Evolutionary conservation across 2,797 vertebrate genomes (phyloP).

Genomic region (Gallinago solitaria): DNA sequence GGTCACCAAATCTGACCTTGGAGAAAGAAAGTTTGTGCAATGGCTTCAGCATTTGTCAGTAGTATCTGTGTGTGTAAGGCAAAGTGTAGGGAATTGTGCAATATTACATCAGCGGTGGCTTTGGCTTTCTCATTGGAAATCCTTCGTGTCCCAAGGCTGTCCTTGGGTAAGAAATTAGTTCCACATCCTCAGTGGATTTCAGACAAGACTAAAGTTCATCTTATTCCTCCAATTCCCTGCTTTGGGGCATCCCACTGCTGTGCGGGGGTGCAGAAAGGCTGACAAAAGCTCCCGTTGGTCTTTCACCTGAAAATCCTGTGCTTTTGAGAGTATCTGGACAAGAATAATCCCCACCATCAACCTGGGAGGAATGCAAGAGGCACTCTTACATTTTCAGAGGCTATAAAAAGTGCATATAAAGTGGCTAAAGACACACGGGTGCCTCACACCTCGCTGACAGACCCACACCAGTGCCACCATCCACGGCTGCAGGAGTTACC

Average conservation of each 20-base stretch:
- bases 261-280: neutral
- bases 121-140: neutral
- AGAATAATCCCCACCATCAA: neutral
- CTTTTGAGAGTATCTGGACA: neutral
- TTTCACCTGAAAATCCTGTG: rapidly evolving
- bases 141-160: neutral
- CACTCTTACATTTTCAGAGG: neutral
- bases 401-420: neutral
- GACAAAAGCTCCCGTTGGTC: neutral
- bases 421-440: rapidly evolving
- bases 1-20: neutral
- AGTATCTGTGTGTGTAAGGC: neutral
- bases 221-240: neutral
- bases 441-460: rapidly evolving
- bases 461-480: rapidly evolving
- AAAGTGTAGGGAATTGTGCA: neutral
- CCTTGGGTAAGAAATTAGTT: neutral
- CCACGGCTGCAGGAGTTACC: rapidly evolving
- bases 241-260: neutral
- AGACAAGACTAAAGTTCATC: neutral
- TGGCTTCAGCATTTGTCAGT: neutral
- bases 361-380: neutral
- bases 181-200: neutral
- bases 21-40: rapidly evolving
- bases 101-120: neutral